Conservation (phyloP, 2,113 vertebrate genomes). For the Delphinus delphis region DNA sequence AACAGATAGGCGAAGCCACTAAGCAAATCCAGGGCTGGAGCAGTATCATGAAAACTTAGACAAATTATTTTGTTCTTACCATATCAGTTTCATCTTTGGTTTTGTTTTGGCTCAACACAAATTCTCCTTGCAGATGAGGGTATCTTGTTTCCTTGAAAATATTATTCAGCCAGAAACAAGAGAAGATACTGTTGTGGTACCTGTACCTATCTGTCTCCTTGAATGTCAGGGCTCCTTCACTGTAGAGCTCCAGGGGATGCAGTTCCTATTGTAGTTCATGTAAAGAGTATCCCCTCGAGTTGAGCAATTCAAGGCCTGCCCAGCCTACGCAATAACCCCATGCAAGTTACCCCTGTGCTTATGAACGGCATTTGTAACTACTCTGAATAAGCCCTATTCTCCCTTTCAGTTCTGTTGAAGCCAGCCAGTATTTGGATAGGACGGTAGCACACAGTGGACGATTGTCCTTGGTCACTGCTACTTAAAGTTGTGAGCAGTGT, state of each 20-base stretch:
- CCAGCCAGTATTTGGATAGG: neutral
- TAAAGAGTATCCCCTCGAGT: neutral
- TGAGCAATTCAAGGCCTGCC: neutral
- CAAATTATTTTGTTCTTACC: neutral
- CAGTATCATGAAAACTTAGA: neutral
- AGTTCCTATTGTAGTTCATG: neutral
- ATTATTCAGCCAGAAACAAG: neutral
- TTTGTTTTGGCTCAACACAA: neutral
- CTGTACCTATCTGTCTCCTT: neutral
- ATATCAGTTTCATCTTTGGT: neutral
- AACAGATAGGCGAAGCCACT: neutral
- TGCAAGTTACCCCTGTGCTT: neutral
- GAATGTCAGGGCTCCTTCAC: neutral
- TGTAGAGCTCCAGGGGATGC: neutral
- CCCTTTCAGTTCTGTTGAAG: neutral
- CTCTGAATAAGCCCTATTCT: neutral
- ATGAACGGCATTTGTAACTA: neutral
- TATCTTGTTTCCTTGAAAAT: neutral
- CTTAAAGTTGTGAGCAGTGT: neutral
- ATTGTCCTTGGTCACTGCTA: neutral
- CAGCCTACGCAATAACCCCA: neutral
- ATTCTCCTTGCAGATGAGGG: neutral
- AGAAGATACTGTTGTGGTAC: neutral
- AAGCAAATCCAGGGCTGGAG: neutral
- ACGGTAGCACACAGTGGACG: fast-evolving